These are phyloP conservation scores for Arvicanthis niloticus DNA, from an alignment of 2,113 vertebrate genomes.

Conservation along the genomic window DNA sequence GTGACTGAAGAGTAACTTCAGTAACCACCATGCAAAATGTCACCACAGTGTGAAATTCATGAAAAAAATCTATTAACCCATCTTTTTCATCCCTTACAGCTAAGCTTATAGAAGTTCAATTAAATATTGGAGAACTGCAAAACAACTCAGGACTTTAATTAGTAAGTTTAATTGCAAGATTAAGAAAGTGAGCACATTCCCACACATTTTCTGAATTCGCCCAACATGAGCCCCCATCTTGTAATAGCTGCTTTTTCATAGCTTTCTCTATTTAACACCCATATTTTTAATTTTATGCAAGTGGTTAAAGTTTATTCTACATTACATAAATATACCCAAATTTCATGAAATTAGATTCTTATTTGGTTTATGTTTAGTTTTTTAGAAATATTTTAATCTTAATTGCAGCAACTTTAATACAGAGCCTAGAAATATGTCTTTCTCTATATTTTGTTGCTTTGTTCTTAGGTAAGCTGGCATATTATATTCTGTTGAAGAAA, in stretches of 20 bases:
- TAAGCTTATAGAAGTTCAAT: constrained; percentile 45
- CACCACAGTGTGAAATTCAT: background rate
- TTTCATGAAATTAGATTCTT: constrained; percentile 19
- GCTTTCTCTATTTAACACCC: background rate
- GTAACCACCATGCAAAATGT: background rate
- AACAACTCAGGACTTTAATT: constrained; percentile 48
- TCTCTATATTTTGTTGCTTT: background rate
- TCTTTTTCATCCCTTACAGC: background rate
- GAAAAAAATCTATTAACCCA: constrained; percentile 10
- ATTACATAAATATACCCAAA: background rate
- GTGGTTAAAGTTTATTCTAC: background rate
- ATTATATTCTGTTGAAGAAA: background rate
- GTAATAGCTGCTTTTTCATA: background rate
- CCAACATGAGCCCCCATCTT: background rate
- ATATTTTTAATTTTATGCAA: background rate
- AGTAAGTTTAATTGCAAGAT: constrained; percentile 53
- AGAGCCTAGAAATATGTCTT: background rate
- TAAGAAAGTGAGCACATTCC: constrained; percentile 3
- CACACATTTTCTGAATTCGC: constrained; percentile 5
- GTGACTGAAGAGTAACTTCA: background rate
- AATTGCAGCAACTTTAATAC: background rate
- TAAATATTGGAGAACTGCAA: constrained; percentile 50
- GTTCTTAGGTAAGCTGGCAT: background rate
- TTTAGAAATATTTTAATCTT: constrained; percentile 40
- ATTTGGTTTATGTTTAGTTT: background rate